Evolutionary conservation across 2,113 vertebrate genomes (phyloP).

Genomic region (Melospiza georgiana): DNA sequence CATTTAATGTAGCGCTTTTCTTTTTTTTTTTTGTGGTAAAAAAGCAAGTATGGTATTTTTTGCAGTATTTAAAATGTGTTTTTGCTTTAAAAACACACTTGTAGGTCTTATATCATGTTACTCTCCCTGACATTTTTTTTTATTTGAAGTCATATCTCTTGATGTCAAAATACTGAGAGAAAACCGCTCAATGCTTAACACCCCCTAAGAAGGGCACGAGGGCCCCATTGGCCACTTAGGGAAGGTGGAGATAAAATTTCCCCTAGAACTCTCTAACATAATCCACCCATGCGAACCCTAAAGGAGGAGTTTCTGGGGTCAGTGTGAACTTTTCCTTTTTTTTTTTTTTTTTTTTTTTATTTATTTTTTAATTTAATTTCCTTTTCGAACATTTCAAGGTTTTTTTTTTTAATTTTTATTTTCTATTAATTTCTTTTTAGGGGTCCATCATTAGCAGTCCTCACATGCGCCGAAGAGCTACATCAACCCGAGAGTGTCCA

Average conservation of each 20-base stretch:
- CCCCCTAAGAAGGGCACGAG: neutral
- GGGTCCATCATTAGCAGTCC: conserved; percentile 99
- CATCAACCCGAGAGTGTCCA: conserved; percentile 91
- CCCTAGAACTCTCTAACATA: neutral
- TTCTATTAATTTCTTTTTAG: conserved; percentile 88
- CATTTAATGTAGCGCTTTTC: neutral
- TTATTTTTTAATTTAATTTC: neutral
- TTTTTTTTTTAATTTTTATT: conserved; percentile 81
- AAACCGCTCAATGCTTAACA: neutral
- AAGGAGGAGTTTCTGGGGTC: conserved; percentile 67
- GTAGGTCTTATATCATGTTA: neutral
- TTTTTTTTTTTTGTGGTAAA: neutral
- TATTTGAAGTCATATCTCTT: neutral
- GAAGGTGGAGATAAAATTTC: neutral
- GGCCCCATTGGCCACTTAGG: neutral
- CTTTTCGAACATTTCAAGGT: conserved; percentile 59
- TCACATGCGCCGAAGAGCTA: conserved; percentile 89
- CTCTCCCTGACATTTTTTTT: neutral
- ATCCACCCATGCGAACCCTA: conserved; percentile 20
- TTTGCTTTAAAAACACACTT: conserved; percentile 22
- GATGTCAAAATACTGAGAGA: neutral
- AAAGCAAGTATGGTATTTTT: conserved; percentile 21
- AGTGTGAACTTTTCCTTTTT: conserved; percentile 45
- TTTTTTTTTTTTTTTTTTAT: conserved; percentile 24
- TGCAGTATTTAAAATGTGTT: conserved; percentile 12